Evolutionary conservation across 2,888 invertebrate species (phyloP).

Genomic region (Meteorus cinctellus): DNA sequence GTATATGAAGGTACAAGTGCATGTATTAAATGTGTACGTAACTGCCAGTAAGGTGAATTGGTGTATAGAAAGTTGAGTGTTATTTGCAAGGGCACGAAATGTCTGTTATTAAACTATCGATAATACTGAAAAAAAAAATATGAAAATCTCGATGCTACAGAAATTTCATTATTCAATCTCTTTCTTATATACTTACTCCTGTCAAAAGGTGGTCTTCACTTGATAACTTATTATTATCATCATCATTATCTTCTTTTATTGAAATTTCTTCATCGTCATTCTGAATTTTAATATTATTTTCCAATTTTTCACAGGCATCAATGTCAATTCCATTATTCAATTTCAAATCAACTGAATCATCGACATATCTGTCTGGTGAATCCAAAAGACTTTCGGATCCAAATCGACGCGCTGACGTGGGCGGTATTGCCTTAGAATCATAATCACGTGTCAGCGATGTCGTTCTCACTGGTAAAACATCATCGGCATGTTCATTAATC

Average conservation of each 20-base stretch:
- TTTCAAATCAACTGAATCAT: slow-evolving; percentile 29
- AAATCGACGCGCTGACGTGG: slow-evolving; percentile 36
- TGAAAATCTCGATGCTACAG: not conserved
- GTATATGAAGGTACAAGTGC: slow-evolving; percentile 21
- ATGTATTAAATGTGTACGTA: not conserved
- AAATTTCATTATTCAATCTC: not conserved
- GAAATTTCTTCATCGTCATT: slow-evolving; percentile 24
- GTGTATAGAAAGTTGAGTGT: slow-evolving; percentile 19
- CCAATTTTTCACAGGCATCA: slow-evolving; percentile 14
- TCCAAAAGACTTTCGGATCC: slow-evolving; percentile 44
- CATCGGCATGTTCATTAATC: slow-evolving; percentile 28
- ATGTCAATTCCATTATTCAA: slow-evolving; percentile 22
- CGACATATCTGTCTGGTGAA: slow-evolving; percentile 28
- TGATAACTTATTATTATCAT: slow-evolving; percentile 22
- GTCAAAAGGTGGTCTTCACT: slow-evolving; percentile 28
- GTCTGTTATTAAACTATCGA: slow-evolving; percentile 3
- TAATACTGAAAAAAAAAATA: not conserved
- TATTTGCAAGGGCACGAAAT: slow-evolving; percentile 22
- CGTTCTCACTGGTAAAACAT: slow-evolving; percentile 36
- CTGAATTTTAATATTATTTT: not conserved
- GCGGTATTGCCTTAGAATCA: slow-evolving; percentile 20
- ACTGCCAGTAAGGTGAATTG: slow-evolving; percentile 2
- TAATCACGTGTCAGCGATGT: slow-evolving; percentile 39
- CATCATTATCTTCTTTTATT: slow-evolving; percentile 19
- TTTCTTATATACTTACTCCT: slow-evolving; percentile 36